phyloP scores from a whole-genome alignment of 1,140 invertebrate genomes.

The Eurosta solidaginis region DNA sequence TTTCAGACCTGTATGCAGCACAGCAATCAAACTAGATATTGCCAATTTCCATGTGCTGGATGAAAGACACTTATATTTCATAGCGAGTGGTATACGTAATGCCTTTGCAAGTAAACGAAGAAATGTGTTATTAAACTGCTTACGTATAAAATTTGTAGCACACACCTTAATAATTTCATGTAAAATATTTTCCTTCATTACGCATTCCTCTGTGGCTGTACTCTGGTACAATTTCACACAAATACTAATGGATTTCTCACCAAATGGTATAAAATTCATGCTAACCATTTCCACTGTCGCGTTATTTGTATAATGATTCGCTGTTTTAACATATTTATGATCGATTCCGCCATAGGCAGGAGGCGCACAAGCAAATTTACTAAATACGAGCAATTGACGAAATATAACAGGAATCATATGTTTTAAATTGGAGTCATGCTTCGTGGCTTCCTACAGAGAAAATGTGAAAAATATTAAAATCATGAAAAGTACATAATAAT shows the following conservation, averaged over 20 bases:
- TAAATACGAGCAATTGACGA: conserved; percentile 75
- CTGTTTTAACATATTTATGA: conserved; percentile 50
- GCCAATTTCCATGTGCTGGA: conserved; percentile 86
- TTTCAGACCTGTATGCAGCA: conserved; percentile 84
- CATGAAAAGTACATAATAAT: background rate
- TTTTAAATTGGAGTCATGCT: conserved; percentile 68
- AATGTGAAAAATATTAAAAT: conserved; percentile 34
- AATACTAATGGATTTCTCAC: conserved; percentile 81
- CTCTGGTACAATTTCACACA: conserved; percentile 82
- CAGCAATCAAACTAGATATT: conserved; percentile 76
- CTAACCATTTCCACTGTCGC: conserved; percentile 74
- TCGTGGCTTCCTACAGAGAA: conserved; percentile 69
- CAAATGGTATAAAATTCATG: conserved; percentile 88
- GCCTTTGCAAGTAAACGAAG: conserved; percentile 53
- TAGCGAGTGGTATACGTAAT: conserved; percentile 73
- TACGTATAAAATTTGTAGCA: background rate
- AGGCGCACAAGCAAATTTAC: conserved; percentile 73
- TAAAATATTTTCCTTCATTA: conserved; percentile 77
- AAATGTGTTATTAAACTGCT: background rate
- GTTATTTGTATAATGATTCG: conserved; percentile 51
- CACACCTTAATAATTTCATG: conserved; percentile 70
- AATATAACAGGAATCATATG: conserved; percentile 81
- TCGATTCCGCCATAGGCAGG: conserved; percentile 64
- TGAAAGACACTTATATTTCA: conserved; percentile 84
- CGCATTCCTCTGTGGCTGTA: conserved; percentile 74